These are phyloP conservation scores for Sarcophilus harrisii DNA, from an alignment of 2,797 vertebrate genomes.

Conservation along the genomic window DNA sequence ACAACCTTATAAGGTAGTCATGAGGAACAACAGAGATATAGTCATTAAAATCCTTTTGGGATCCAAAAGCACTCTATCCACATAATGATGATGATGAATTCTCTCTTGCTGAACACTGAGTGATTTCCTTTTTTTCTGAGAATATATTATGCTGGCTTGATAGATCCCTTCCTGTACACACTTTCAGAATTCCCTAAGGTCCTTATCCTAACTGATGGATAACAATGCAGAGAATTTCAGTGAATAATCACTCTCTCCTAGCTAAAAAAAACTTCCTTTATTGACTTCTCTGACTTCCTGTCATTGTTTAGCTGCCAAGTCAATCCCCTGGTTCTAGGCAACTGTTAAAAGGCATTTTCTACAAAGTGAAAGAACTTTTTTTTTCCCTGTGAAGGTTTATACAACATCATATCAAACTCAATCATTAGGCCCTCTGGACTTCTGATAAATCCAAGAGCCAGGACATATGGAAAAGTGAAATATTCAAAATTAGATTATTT, in stretches of 20 bases:
- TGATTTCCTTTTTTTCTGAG: slow-evolving; percentile 84
- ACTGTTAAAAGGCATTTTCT: slow-evolving; percentile 82
- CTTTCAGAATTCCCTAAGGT: slow-evolving; percentile 86
- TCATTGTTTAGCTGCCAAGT: slow-evolving; percentile 82
- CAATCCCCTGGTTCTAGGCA: slow-evolving; percentile 76
- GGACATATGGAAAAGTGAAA: slow-evolving; percentile 47
- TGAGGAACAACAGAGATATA: neutral
- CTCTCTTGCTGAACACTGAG: slow-evolving; percentile 52
- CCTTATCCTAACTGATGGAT: slow-evolving; percentile 84
- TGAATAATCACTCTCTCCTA: slow-evolving; percentile 87
- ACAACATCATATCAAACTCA: slow-evolving; percentile 40
- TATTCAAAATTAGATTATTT: slow-evolving; percentile 50
- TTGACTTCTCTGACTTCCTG: slow-evolving; percentile 86
- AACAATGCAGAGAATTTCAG: slow-evolving; percentile 85
- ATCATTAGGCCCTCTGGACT: slow-evolving; percentile 38
- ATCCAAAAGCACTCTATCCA: slow-evolving; percentile 34
- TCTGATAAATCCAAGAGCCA: slow-evolving; percentile 31
- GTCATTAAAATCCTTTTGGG: neutral
- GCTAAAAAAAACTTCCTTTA: slow-evolving; percentile 88
- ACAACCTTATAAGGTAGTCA: slow-evolving; percentile 25
- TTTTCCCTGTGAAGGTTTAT: neutral
- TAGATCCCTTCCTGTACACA: slow-evolving; percentile 85
- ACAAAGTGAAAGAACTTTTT: slow-evolving; percentile 69
- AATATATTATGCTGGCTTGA: slow-evolving; percentile 79
- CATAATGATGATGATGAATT: slow-evolving; percentile 19